Percentiles rank a stretch among this genome's conserved stretches.
Evolutionary conservation across 1,140 invertebrate genomes (phyloP).

Genomic region (Micrasema minimum): DNA sequence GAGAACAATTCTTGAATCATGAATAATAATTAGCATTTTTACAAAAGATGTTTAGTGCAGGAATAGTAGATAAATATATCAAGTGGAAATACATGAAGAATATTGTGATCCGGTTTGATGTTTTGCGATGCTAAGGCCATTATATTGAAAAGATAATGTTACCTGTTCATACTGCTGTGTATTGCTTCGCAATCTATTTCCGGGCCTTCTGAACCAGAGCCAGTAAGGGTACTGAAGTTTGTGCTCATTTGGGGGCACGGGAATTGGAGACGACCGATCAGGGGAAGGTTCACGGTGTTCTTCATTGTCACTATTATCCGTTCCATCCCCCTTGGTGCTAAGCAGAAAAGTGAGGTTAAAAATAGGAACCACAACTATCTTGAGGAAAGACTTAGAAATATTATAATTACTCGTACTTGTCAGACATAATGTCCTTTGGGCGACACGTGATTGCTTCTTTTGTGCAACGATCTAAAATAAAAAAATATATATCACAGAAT

Average conservation of each 20-base stretch:
- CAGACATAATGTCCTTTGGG: slow-evolving; percentile 44
- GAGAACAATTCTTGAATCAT: too few relatives aligned
- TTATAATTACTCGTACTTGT: slow-evolving; percentile 35
- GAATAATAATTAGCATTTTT: too few relatives aligned
- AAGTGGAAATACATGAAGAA: too few relatives aligned
- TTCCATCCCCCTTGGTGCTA: slow-evolving; percentile 47
- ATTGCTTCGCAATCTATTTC: slow-evolving; percentile 59
- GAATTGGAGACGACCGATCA: slow-evolving; percentile 39
- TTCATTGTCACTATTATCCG: slow-evolving; percentile 44
- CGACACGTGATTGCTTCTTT: slow-evolving; percentile 45
- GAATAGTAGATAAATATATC: too few relatives aligned
- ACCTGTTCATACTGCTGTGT: slow-evolving; percentile 64
- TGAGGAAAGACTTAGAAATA: slow-evolving; percentile 7
- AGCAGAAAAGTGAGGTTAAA: slow-evolving; percentile 43
- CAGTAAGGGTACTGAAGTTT: slow-evolving; percentile 90
- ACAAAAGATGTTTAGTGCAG: too few relatives aligned
- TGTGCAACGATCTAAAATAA: slow-evolving; percentile 35
- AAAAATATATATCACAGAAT: slow-evolving; percentile 38
- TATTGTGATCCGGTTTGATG: too few relatives aligned
- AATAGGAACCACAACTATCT: slow-evolving; percentile 21
- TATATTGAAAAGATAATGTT: not conserved
- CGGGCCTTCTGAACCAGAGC: slow-evolving; percentile 83
- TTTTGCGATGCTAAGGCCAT: too few relatives aligned
- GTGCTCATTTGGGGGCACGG: slow-evolving; percentile 74
- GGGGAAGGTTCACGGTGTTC: slow-evolving; percentile 40